These are phyloP conservation scores for Agapornis roseicollis DNA, from an alignment of 2,113 vertebrate species.

Conservation along the genomic window DNA sequence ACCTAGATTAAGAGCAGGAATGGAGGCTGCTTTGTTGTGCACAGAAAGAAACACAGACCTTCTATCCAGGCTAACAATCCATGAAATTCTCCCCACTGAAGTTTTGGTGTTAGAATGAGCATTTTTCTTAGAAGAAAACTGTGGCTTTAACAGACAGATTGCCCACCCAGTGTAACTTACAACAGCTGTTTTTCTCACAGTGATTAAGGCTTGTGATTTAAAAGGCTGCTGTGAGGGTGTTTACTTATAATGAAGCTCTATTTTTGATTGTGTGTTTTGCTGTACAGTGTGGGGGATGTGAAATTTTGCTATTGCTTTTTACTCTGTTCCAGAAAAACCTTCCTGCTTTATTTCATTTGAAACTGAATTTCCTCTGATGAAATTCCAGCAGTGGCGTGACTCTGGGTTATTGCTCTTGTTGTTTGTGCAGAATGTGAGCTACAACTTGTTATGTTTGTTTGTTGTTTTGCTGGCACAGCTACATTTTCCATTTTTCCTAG, in stretches of 20 bases:
- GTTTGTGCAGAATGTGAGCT: neutral
- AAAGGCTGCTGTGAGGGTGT: neutral
- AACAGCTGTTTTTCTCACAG: neutral
- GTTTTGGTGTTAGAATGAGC: neutral
- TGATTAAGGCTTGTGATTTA: neutral
- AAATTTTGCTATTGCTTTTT: constrained; percentile 14
- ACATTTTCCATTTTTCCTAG: neutral
- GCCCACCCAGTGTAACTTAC: neutral
- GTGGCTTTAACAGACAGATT: neutral
- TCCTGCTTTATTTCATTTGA: constrained; percentile 14
- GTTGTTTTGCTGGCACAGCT: neutral
- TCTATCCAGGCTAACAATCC: neutral
- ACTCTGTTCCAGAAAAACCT: neutral
- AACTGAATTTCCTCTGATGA: constrained; percentile 2
- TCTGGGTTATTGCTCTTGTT: neutral
- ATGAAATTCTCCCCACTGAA: neutral
- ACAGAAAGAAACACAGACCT: neutral
- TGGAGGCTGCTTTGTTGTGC: neutral
- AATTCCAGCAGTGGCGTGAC: neutral
- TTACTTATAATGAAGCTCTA: neutral
- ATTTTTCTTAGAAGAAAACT: neutral
- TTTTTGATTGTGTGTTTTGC: neutral
- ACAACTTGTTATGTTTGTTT: neutral
- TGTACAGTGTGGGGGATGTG: neutral
- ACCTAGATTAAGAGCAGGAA: neutral